These are phyloP conservation scores for Artibeus lituratus DNA, from an alignment of 2,797 vertebrate species.

Conservation along the genomic window DNA sequence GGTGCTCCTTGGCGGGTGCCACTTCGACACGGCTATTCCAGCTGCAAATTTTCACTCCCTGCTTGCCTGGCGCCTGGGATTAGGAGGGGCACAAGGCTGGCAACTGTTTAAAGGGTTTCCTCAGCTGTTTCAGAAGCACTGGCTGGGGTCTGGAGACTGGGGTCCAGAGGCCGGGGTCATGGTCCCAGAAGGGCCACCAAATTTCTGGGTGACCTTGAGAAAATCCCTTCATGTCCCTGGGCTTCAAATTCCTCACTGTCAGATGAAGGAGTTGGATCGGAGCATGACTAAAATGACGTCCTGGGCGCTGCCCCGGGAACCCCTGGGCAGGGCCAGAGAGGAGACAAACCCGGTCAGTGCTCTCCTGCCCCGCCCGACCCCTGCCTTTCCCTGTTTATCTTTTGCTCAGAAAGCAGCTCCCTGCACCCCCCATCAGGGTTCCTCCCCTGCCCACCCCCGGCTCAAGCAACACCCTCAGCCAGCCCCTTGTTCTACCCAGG, in stretches of 20 bases:
- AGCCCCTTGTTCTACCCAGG: neutral
- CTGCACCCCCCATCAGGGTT: neutral
- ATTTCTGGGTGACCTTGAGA: neutral
- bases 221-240: neutral
- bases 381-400: neutral
- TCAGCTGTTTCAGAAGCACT: neutral
- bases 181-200: neutral
- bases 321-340: neutral
- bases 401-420: neutral
- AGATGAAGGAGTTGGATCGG: neutral
- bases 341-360: neutral
- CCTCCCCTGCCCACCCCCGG: neutral
- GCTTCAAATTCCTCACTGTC: neutral
- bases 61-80: neutral
- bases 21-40: neutral
- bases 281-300: neutral
- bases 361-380: fast-evolving
- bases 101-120: neutral
- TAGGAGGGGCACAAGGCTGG: neutral
- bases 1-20: neutral
- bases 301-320: neutral
- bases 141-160: neutral
- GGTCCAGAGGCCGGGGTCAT: neutral
- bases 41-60: neutral
- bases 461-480: neutral